phyloP scores from a whole-genome alignment of 1,140 invertebrate genomes.

The Ostrea denselamellosa region DNA sequence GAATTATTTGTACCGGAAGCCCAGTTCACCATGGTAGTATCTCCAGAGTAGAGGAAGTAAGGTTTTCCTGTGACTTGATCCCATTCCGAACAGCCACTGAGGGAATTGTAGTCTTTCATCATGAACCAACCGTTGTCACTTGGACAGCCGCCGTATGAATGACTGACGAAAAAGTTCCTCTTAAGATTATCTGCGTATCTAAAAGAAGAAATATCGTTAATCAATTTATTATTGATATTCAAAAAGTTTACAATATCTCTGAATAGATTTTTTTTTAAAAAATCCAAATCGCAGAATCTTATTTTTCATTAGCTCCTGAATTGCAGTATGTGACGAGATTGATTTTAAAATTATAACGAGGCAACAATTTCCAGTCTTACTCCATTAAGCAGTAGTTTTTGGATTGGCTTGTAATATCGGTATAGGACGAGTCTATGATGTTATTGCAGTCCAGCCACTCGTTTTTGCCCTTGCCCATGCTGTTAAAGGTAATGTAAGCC shows the following conservation, averaged over 20 bases:
- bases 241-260: too few relatives aligned
- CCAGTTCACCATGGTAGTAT: slow-evolving; percentile 43
- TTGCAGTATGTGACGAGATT: too few relatives aligned
- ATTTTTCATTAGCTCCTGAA: too few relatives aligned
- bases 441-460: slow-evolving; percentile 51
- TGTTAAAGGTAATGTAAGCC: slow-evolving; percentile 43
- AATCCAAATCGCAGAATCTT: too few relatives aligned
- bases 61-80: slow-evolving; percentile 39
- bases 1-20: neutral
- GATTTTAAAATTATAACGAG: neutral
- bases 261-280: too few relatives aligned
- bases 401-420: slow-evolving; percentile 38
- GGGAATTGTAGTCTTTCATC: slow-evolving; percentile 48
- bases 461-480: slow-evolving; percentile 45
- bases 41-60: slow-evolving; percentile 44
- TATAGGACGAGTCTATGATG: slow-evolving; percentile 50
- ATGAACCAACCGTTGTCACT: slow-evolving; percentile 48
- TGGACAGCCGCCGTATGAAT: slow-evolving; percentile 45
- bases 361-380: neutral
- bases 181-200: neutral
- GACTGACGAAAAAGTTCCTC: slow-evolving; percentile 48
- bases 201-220: neutral
- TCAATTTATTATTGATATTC: too few relatives aligned
- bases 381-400: slow-evolving; percentile 51
- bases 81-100: slow-evolving; percentile 44